A percentile compares a stretch with the other conserved stretches of the same genome.
Conservation (phyloP, 1,140 invertebrate species). For the Camponotus vicinus region DNA sequence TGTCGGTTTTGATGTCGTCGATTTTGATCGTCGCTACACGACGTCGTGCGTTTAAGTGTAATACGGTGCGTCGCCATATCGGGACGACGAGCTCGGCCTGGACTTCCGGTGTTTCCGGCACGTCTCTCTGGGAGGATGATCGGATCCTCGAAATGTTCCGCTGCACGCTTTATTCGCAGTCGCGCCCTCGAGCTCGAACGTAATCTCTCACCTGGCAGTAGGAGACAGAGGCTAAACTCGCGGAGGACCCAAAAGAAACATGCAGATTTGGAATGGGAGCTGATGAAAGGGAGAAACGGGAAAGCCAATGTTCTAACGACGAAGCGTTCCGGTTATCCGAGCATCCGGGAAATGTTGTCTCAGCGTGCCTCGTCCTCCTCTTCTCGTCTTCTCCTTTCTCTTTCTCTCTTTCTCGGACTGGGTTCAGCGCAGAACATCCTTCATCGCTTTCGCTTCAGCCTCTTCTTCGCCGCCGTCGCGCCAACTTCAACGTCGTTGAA, state of each 20-base stretch:
- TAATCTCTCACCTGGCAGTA: slow-evolving; percentile 68
- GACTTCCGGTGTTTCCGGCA: slow-evolving; percentile 35
- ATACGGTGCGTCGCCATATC: slow-evolving; percentile 30
- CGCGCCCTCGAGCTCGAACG: slow-evolving; percentile 47
- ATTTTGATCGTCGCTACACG: slow-evolving; percentile 50
- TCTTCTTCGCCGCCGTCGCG: slow-evolving; percentile 70
- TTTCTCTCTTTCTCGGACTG: slow-evolving; percentile 41
- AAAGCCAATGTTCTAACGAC: slow-evolving; percentile 30
- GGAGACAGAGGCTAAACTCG: slow-evolving; percentile 54
- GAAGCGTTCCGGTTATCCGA: slow-evolving; percentile 59
- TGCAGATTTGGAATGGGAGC: slow-evolving; percentile 26
- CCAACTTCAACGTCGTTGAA: slow-evolving; percentile 70
- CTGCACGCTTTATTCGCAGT: slow-evolving; percentile 37
- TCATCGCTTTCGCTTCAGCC: slow-evolving; percentile 67
- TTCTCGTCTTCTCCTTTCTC: slow-evolving; percentile 28
- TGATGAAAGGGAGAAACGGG: slow-evolving; percentile 7
- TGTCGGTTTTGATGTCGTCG: slow-evolving; percentile 37
- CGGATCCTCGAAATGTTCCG: slow-evolving; percentile 47
- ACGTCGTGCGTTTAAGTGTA: slow-evolving; percentile 56
- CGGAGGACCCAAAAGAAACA: slow-evolving; percentile 45
- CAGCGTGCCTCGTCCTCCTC: slow-evolving; percentile 63
- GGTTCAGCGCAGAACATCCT: slow-evolving; percentile 70
- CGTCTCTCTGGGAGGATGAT: slow-evolving; percentile 51
- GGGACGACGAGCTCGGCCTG: slow-evolving; percentile 57
- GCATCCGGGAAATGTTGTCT: slow-evolving; percentile 59